Conservation (phyloP, 2,888 invertebrate genomes). For the Epirrhoe tristata region DNA sequence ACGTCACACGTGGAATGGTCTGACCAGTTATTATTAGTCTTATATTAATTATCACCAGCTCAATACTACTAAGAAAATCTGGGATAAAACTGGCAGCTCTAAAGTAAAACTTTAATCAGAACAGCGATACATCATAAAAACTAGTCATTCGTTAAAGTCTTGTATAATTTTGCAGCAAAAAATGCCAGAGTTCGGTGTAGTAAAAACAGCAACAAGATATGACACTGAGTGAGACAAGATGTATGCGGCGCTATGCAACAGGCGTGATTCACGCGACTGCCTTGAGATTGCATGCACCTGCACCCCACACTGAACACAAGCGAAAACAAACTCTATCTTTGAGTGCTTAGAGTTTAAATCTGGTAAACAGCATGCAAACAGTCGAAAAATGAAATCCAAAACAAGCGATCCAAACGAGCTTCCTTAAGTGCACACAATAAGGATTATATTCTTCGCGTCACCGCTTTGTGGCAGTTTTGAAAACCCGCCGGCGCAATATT, state of each 20-base stretch:
- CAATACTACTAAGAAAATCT: background rate
- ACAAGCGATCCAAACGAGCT: conserved; percentile 56
- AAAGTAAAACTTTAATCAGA: conserved; percentile 5
- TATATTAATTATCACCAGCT: background rate
- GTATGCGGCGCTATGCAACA: conserved; percentile 74
- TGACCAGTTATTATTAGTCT: background rate
- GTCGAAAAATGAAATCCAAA: conserved; percentile 63
- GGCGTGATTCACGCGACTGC: conserved; percentile 75
- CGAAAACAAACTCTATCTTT: conserved; percentile 49
- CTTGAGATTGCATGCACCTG: conserved; percentile 72
- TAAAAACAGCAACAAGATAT: conserved; percentile 66
- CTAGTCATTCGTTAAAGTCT: conserved; percentile 21
- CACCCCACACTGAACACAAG: conserved; percentile 47
- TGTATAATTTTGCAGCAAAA: conserved; percentile 26
- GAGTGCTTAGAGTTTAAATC: conserved; percentile 49
- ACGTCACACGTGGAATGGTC: conserved; percentile 41
- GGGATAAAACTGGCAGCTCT: background rate
- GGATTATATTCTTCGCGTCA: conserved; percentile 46
- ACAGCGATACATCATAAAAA: conserved; percentile 23
- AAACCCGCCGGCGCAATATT: conserved; percentile 73
- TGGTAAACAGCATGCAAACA: conserved; percentile 29
- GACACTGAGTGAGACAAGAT: conserved; percentile 75
- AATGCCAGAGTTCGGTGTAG: conserved; percentile 30
- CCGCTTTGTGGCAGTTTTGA: conserved; percentile 50
- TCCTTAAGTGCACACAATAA: conserved; percentile 51